Conservation (phyloP, 2,797 vertebrate genomes). For the Danio kyathit region DNA sequence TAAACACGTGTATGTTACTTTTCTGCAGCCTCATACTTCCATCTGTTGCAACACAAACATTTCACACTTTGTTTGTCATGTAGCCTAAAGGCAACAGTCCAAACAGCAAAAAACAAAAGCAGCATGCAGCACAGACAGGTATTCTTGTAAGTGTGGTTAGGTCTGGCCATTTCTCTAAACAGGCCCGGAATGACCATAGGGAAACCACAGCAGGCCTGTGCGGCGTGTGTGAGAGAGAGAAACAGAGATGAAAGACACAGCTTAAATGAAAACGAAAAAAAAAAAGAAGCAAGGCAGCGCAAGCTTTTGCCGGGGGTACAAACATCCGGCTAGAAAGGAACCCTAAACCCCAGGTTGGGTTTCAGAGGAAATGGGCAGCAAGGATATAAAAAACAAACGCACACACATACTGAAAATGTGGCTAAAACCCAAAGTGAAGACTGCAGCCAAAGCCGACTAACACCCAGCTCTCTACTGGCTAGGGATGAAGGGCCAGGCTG, state of each 20-base stretch:
- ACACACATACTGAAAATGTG: slow-evolving; percentile 48
- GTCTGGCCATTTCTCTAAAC: slow-evolving; percentile 23
- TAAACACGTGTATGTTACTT: background rate
- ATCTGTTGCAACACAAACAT: background rate
- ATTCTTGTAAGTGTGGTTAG: slow-evolving; percentile 1
- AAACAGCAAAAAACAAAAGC: slow-evolving; percentile 40
- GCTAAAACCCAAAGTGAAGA: slow-evolving; percentile 71
- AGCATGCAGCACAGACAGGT: background rate
- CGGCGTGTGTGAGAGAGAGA: slow-evolving; percentile 17
- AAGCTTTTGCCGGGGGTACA: slow-evolving; percentile 39
- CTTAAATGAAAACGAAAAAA: slow-evolving; percentile 48
- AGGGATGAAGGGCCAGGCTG: slow-evolving; percentile 71
- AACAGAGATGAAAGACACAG: slow-evolving; percentile 50
- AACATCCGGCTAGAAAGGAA: slow-evolving; percentile 80
- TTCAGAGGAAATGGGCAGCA: slow-evolving; percentile 83
- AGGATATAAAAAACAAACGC: slow-evolving; percentile 69
- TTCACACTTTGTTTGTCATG: slow-evolving; percentile 29
- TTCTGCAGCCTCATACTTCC: slow-evolving; percentile 2
- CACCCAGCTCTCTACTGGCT: slow-evolving; percentile 69
- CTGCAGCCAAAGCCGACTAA: slow-evolving; percentile 65
- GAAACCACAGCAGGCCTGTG: slow-evolving; percentile 41
- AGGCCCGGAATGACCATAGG: slow-evolving; percentile 30
- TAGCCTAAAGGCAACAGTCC: background rate
- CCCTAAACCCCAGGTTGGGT: slow-evolving; percentile 85
- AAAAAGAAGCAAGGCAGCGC: slow-evolving; percentile 25